Percentiles rank a stretch among this genome's conserved stretches.
phyloP scores from a whole-genome alignment of 2,888 invertebrate species.

The Biston betularia region DNA sequence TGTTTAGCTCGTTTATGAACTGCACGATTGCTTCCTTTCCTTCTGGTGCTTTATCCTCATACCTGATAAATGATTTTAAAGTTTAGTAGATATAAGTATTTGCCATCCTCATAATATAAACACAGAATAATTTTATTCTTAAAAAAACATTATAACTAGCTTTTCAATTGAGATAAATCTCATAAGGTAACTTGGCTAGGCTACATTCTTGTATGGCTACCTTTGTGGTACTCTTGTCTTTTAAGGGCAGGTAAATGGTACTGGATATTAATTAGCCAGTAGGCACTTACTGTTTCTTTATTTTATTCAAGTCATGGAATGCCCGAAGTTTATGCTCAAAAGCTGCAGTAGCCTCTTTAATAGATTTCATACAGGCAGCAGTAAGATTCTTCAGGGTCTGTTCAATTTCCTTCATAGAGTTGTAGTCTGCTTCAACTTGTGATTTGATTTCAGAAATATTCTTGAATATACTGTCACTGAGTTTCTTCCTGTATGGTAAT shows the following conservation, averaged over 20 bases:
- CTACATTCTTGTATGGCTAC: too few species aligned
- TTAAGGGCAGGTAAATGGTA: too few species aligned
- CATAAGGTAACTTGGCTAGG: too few species aligned
- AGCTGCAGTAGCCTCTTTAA: not conserved
- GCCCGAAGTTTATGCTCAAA: not conserved
- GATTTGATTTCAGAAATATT: not conserved
- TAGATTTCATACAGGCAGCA: not conserved
- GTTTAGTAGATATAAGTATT: too few species aligned
- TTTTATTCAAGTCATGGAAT: not conserved
- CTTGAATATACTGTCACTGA: not conserved
- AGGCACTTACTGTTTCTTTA: not conserved
- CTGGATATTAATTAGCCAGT: not conserved
- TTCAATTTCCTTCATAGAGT: not conserved
- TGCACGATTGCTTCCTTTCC: not conserved
- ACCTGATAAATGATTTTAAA: not conserved
- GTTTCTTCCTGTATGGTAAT: not conserved
- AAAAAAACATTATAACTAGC: too few species aligned
- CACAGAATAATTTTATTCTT: too few species aligned
- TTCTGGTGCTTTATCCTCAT: not conserved
- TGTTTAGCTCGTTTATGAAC: not conserved
- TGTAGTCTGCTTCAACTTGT: not conserved
- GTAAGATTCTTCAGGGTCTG: not conserved
- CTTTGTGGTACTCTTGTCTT: too few species aligned
- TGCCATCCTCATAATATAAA: too few species aligned
- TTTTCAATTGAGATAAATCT: too few species aligned